Evolutionary conservation across 2,888 invertebrate species (phyloP), one percentile per base, ranked within the genome.

Genomic region (Parthenolecanium corni): DNA sequence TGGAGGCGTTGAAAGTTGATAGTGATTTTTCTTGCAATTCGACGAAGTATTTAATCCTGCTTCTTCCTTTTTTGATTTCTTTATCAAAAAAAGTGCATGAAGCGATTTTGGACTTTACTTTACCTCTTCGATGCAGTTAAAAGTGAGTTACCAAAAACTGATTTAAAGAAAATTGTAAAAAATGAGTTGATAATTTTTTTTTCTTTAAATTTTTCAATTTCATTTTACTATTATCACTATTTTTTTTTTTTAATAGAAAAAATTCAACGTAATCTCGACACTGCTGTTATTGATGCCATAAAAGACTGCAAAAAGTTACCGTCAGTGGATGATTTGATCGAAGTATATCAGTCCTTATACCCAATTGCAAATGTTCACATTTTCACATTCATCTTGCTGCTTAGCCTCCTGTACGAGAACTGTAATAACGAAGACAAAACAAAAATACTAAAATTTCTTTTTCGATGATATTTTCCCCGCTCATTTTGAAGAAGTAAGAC

Each of bases 61-160:
- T 62, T 20, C 46, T 62, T 9, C 62, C 62, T 18, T 52, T 52
- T 31, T 62, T 52, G 21, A 31, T 62, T 18, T 25, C 46, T 1
- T 31, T 42, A 3, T 14, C 44, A 2, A 0, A 14, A 4, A 9
- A 44, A 12, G 31, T 62, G 1, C 23, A 40, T 31, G 31, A 18
- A 24, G 9, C 24, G n/a, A 62, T 62, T 46, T 46, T 53, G 25
- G 20, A 46, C 5, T n/a, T 52, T 2, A 21, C 52, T 44, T 18
- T 62, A 62, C 62, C 62, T 62, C 24, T 62, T 62, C 31, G 53
- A 46, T 16, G 24, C 52, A 14, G 38, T 62, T 21, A 52, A 16
- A 52, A 12, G 52, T 52, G 9, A 52, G 51, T 38, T n/a, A n/a
- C n/a, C n/a, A n/a, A n/a, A n/a, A n/a, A n/a, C n/a, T n/a, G n/a